Evolutionary conservation across 1,140 invertebrate species (phyloP), one percentile per base, ranked within the genome.

Genomic region (Polyergus mexicanus): DNA sequence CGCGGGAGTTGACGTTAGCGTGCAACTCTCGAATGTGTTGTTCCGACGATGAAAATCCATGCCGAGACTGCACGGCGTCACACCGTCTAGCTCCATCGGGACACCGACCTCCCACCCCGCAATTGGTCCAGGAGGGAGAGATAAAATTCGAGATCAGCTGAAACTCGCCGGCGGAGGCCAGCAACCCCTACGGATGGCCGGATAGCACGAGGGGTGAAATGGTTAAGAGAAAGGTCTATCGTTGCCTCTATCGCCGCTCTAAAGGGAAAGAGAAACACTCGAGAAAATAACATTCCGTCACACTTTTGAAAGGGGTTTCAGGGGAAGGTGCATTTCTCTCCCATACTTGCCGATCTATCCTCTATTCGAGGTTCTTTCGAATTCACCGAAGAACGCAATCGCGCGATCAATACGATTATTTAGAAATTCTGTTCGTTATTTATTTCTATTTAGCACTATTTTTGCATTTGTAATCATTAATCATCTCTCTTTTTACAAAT

Each of bases 81-180:
- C 90, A 90, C 89, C 54, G 89, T 90, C 89, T 90, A 90, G 85
- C 76, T 87, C 56, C 54, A 84, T 76, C 89, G 80, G 93, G 92
- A 92, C 92, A 89, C 86, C 92, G 92, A 93, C 91, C 92, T 90
- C 89, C 81, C 85, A 35, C 65, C 88, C 75, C 78, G n/a, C 44
- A 87, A 87, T 86, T 68, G 89, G 75, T 85, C 85, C 75, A 75
- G 41, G 68, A 66, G 78, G 81, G 72, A 88, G 72, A 88, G 89
- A 89, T 86, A 86, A 91, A 92, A 91, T 94, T 92, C 90, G 85
- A 91, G 89, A 89, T 93, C 89, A 90, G 93, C 91, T 92, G 91
- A 68, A 78, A 77, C 75, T 86, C 35, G 63, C 60, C 58, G 75
- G 56, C 58, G 75, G 56, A 84, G 86, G 87, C 71, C 69, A 47